Base-by-base conservation (phyloP, 2,888 invertebrate species). In the Apotomis betuletana region DNA sequence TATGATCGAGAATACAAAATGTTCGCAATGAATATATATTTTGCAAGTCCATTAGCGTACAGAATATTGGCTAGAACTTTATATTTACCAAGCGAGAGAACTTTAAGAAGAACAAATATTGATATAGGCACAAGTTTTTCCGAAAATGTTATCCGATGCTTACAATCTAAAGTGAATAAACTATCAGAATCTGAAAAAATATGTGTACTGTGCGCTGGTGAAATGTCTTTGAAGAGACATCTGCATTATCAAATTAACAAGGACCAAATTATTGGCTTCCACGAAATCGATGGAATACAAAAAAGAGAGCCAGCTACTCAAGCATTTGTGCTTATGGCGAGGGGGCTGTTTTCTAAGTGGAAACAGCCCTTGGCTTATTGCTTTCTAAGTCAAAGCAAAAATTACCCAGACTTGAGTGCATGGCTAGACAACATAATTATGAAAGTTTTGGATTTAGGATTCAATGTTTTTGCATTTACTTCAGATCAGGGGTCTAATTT, bases 181-280 rank as follows among this genome's bases (percentile, higher is more conserved):
- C 8, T 70, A 15, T 41, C 51, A 15, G 68, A 61, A 46, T 57
- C 62, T 3, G 69, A 69, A 67, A 75, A 73, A 61, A 36, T 41
- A 8, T 74, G 75, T 54, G 38, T 67, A 27, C 9, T 74, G 5
- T 64, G 63, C 6, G 60, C 51, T n/a, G 74, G 64, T 15, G 67
- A 59, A 60, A 74, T 74, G 38, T 10, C 63, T n/a, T 51, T 75
- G 13, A 69, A 72, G 55, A 49, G 52, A 10, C 27, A 73, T 65
- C n/a, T 74, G 10, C 12, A 58, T 54, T 75, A 75, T 67, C 36
- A 69, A 49, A 63, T 73, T 49, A 72, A 65, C 12, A 49, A 68
- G 38, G 74, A 74, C 36, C 69, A 67, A 68, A 65, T 76, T 13
- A 59, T 67, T 41, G 74, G 75, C 0, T 74, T 75, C n/a, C 73